A percentile compares a stretch with the other conserved stretches of the same genome.
Conservation (phyloP, 2,888 invertebrate genomes). For the Stenichneumon culpator region DNA sequence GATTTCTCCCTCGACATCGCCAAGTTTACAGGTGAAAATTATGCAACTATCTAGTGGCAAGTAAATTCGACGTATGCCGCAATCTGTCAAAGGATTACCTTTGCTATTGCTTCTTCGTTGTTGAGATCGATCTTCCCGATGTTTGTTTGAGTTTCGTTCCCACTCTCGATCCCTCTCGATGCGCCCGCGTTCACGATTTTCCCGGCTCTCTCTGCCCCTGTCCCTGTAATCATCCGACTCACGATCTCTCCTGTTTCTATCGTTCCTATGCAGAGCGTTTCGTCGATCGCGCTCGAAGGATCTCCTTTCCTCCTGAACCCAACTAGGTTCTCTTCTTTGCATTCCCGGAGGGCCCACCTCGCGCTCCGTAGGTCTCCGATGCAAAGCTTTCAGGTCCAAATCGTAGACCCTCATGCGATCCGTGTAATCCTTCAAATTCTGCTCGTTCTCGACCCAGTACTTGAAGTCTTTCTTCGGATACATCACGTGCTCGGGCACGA, state of each 20-base stretch:
- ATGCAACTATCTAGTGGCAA: background rate
- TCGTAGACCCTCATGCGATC: constrained; percentile 79
- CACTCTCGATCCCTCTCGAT: constrained; percentile 74
- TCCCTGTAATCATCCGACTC: constrained; percentile 76
- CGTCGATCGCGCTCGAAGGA: constrained; percentile 71
- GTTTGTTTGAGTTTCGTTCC: constrained; percentile 66
- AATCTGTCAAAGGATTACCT: constrained; percentile 69
- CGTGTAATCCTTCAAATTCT: constrained; percentile 80
- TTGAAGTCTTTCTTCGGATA: constrained; percentile 78
- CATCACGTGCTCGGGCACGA: constrained; percentile 77
- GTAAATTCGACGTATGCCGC: constrained; percentile 7
- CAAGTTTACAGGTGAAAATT: background rate
- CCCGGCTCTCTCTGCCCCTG: constrained; percentile 51
- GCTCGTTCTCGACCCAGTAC: constrained; percentile 82
- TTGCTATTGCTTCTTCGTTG: constrained; percentile 71
- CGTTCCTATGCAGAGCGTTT: constrained; percentile 73
- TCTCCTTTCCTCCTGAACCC: constrained; percentile 69
- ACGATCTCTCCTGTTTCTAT: constrained; percentile 72
- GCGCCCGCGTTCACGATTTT: constrained; percentile 71
- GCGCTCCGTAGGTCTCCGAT: constrained; percentile 35
- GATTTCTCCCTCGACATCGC: background rate
- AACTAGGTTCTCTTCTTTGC: constrained; percentile 53
- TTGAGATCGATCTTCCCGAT: constrained; percentile 69
- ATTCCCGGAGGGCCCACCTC: background rate
- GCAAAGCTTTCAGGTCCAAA: constrained; percentile 64